These are phyloP conservation scores for Stratiomys singularior DNA, from an alignment of 2,888 invertebrate genomes.

Conservation along the genomic window DNA sequence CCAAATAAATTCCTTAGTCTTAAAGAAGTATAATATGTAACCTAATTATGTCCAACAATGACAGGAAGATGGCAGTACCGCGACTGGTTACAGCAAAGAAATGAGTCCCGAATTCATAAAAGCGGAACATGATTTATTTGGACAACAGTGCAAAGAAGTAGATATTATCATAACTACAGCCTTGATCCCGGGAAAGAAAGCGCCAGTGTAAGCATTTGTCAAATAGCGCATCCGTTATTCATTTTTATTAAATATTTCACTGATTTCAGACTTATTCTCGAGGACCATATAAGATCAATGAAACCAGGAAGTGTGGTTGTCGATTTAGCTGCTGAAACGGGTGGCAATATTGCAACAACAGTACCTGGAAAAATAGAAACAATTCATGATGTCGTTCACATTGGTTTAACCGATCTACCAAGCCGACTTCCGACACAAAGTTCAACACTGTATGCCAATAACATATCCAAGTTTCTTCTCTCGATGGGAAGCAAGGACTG, in stretches of 20 bases:
- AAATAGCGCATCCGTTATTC: background rate
- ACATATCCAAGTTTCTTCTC: constrained; percentile 86
- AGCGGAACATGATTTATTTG: constrained; percentile 86
- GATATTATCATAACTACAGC: constrained; percentile 92
- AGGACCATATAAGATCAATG: constrained; percentile 68
- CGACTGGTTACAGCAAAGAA: constrained; percentile 85
- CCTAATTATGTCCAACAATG: constrained; percentile 12
- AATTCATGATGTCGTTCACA: constrained; percentile 83
- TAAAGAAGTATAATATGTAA: too few species aligned
- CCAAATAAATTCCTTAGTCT: too few species aligned
- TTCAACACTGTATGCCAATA: constrained; percentile 89
- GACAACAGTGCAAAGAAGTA: constrained; percentile 85
- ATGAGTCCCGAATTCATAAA: constrained; percentile 87
- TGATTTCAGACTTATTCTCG: constrained; percentile 52
- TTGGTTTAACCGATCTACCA: constrained; percentile 87
- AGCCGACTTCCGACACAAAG: constrained; percentile 87
- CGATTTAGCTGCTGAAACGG: constrained; percentile 88
- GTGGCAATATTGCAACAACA: constrained; percentile 87
- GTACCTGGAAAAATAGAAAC: constrained; percentile 78
- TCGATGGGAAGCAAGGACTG: constrained; percentile 72
- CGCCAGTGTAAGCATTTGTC: constrained; percentile 69
- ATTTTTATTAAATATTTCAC: background rate
- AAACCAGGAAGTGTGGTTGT: constrained; percentile 90
- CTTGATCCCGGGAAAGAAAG: constrained; percentile 86
- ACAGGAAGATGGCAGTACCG: constrained; percentile 76